These are phyloP conservation scores for Darevskia mixta DNA, from an alignment of 2,797 vertebrate genomes.

Conservation along the genomic window DNA sequence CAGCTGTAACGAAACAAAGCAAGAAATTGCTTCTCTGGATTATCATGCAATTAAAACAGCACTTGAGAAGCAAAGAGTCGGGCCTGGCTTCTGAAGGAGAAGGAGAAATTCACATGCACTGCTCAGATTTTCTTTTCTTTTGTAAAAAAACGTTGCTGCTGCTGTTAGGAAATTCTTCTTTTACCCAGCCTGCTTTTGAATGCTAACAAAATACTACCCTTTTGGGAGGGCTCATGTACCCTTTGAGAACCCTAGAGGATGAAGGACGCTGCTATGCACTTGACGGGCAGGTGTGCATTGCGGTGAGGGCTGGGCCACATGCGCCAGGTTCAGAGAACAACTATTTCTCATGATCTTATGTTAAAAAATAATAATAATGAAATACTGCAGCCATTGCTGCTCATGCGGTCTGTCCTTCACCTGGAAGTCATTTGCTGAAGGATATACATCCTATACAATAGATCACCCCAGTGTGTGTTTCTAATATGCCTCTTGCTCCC, in stretches of 20 bases:
- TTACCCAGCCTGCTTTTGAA: background rate
- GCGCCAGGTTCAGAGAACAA: no score
- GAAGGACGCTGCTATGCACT: no score
- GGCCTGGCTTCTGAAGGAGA: background rate
- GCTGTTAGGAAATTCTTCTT: background rate
- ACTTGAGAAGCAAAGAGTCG: background rate
- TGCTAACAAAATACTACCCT: background rate
- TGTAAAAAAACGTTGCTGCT: no score
- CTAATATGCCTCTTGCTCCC: slow-evolving; percentile 67
- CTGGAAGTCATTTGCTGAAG: slow-evolving; percentile 76
- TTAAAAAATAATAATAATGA: background rate
- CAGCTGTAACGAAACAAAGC: background rate
- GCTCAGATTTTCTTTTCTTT: background rate
- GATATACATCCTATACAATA: slow-evolving; percentile 59
- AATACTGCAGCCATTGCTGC: slow-evolving; percentile 47
- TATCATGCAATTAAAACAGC: background rate
- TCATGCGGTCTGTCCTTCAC: slow-evolving; percentile 37
- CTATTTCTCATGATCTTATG: no score
- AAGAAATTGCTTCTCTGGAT: background rate
- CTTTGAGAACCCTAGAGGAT: background rate
- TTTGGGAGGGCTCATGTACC: background rate
- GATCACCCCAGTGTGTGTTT: slow-evolving; percentile 71
- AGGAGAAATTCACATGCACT: background rate
- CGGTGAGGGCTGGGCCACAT: no score
- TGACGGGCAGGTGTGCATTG: background rate